Base-by-base conservation (phyloP, 1,140 invertebrate genomes). In the Branchinecta lindahli region DNA sequence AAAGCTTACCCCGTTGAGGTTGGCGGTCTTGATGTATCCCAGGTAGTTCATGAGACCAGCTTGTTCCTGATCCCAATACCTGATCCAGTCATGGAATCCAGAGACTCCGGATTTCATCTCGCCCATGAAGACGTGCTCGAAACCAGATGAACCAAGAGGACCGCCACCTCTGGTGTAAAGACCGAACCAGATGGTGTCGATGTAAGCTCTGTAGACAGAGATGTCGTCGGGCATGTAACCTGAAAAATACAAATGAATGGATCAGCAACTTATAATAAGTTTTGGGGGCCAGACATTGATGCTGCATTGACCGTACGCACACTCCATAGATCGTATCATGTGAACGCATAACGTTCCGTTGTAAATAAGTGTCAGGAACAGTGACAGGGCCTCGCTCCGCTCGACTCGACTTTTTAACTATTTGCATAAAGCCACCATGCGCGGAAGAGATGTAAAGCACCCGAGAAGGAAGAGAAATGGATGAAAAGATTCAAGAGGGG, bases 11-110 rank as follows among this genome's bases (percentile, higher is more conserved):
- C 85, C 82, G 75, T 82, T 85, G 21, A 93, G 80, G 75, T 87
- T 84, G 69, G 85, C 72, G 76, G 87, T 85, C 74, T 87, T 88
- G 69, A 89, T 80, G 73, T 88, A 91, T 10, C 91, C 90, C 72
- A 89, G 83, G 77, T 94, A 94, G 78, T 92, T 86, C 0, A 85
- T 84, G 67, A 81, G 79, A 44, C 81, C 81, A 18, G 80, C 81
- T 20, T 76, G 74, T 80, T 95, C 91, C 79, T 91, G 85, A 69
- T 83, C 82, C 46, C 84, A 83, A 69, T 90, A 91, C 76, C 88
- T 91, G n/a, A 94, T 81, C 91, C 91, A 94, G 77, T 92, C 93
- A 77, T 94, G 91, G 69, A 94, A 81, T 10, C 92, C 92, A 75
- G 82, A 82, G 46, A 94, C 84, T n/a, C 83, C 79, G 75, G 85